Conservation (phyloP, 2,113 vertebrate species). For the Ctenomys sociabilis region DNA sequence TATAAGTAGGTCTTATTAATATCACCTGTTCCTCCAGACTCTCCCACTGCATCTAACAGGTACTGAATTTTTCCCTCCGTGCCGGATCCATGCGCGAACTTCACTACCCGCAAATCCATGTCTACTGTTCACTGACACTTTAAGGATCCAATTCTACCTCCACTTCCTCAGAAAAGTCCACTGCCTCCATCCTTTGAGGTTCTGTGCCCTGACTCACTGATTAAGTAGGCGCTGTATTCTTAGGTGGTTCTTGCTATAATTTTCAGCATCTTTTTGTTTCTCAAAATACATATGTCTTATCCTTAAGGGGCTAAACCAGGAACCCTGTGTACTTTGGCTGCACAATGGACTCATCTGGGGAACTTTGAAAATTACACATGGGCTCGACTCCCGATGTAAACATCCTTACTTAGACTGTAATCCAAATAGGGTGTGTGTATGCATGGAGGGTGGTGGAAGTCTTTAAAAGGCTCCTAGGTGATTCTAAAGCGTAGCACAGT, state of each 20-base stretch:
- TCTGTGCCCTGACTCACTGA: background rate
- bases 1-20: slow-evolving; percentile 40
- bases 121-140: background rate
- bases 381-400: background rate
- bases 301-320: background rate
- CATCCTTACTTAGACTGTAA: background rate
- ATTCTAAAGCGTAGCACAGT: slow-evolving; percentile 4
- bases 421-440: background rate
- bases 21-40: background rate
- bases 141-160: background rate
- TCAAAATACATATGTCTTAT: slow-evolving; percentile 3
- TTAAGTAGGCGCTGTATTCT: background rate
- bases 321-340: background rate
- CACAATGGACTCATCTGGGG: background rate
- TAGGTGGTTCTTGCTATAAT: slow-evolving; percentile 13
- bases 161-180: slow-evolving; percentile 28
- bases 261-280: background rate
- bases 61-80: background rate
- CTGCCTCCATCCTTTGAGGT: background rate
- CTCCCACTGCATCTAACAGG: slow-evolving; percentile 49
- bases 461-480: background rate
- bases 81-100: background rate
- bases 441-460: background rate
- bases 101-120: background rate
- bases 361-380: slow-evolving; percentile 25